Base-by-base conservation (phyloP, 1,140 invertebrate species). In the Drosophila varians region DNA sequence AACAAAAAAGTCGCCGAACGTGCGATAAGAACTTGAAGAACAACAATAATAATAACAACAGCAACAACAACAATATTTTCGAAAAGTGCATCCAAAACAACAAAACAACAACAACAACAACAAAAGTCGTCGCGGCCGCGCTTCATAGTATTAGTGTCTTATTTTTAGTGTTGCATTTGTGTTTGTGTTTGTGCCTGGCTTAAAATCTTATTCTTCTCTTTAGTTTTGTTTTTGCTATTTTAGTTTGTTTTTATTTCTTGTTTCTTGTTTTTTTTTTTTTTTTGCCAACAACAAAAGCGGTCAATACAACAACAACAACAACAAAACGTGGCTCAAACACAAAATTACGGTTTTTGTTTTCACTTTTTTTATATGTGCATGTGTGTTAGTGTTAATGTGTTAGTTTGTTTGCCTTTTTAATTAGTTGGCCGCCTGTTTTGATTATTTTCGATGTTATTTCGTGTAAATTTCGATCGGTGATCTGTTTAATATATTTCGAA, bases 401-500 rank as follows among this genome's bases (percentile, higher is more conserved):
- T 46, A 61, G 55, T 74, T 65, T 78, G 69, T 78, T 78, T 77
- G 71, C 54, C 52, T 77, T 65, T 28, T 83, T 82, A 83, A 83
- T 83, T 82, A 77, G 69, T 74, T 83, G 62, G 68, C 58, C 71
- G 64, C 66, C 65, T 58, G 51, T 76, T 75, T 57, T 69, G 64
- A 74, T 77, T 74, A 1, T 64, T 52, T 62, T 74, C 7, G 60
- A 48, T 68, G 45, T 53, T 57, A 62, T 49, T 26, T 61, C 23
- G 21, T 18, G 25, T 40, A 23, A 8, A 28, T 38, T 45, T 65
- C 36, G 40, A 40, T 57, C 51, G 12, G 57, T 48, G 65, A 47
- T 77, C 54, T 61, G 54, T 43, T 66, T 65, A 46, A 28, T 43
- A n/a, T n/a, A n/a, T 61, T 61, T 57, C 9, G 3, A 31, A 31